These are phyloP conservation scores for Sturnus vulgaris DNA, from an alignment of 2,113 vertebrate species.

Conservation along the genomic window DNA sequence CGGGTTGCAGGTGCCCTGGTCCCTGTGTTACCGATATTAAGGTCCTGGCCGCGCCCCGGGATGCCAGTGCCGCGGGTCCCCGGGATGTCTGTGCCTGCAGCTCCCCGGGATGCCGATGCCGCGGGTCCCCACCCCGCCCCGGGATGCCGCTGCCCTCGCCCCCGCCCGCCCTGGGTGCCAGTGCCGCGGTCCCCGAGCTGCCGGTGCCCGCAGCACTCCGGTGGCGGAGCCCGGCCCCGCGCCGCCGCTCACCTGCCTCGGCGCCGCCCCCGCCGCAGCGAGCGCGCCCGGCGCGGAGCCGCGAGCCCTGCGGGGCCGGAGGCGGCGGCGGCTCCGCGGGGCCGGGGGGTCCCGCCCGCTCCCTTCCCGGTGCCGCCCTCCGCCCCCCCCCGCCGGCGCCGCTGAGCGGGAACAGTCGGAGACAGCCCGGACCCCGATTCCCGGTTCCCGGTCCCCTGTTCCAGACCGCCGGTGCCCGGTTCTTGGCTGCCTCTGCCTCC, in stretches of 20 bases:
- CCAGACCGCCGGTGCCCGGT: not conserved
- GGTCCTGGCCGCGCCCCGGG: not conserved
- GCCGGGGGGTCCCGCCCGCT: not conserved
- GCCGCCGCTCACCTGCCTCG: too few species aligned
- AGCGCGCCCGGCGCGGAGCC: too few species aligned
- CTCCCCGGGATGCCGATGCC: not conserved
- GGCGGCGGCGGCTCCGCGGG: not conserved
- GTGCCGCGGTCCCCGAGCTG: not conserved
- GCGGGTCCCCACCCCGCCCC: not conserved
- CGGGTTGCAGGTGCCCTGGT: not conserved
- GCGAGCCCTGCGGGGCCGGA: too few species aligned
- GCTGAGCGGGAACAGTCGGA: not conserved
- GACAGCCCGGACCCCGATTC: not conserved
- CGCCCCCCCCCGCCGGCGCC: not conserved
- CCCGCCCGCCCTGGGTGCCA: not conserved
- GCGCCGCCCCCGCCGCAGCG: too few species aligned
- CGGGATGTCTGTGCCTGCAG: not conserved
- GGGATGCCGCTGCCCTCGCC: not conserved
- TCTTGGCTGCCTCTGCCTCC: not conserved
- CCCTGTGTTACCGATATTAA: not conserved
- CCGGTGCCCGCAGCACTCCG: not conserved
- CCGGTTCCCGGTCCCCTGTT: not conserved
- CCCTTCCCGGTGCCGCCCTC: not conserved
- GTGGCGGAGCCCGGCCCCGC: not conserved
- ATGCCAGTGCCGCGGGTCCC: not conserved